A percentile compares a stretch with the other conserved stretches of the same genome.
These are phyloP conservation scores for Malurus leucopterus DNA, from an alignment of 2,797 vertebrate genomes.

Conservation along the genomic window DNA sequence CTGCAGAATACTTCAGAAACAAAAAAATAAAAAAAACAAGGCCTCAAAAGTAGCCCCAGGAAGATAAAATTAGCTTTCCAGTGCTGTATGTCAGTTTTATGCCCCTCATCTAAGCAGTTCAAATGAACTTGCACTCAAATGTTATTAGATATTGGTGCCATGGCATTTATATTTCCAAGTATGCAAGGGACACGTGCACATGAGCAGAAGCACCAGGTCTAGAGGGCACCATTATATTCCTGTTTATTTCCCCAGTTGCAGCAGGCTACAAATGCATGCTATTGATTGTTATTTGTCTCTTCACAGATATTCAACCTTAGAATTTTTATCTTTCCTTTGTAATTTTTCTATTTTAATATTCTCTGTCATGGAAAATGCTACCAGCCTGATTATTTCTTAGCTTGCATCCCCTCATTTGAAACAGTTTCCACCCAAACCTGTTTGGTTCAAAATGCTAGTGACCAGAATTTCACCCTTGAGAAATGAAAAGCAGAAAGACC, in stretches of 20 bases:
- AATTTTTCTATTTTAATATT: conserved; percentile 18
- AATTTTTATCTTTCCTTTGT: conserved; percentile 17
- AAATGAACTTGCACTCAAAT: conserved; percentile 31
- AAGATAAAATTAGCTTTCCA: conserved; percentile 28
- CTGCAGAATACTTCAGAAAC: not conserved
- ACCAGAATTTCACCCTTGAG: not conserved
- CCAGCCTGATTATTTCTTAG: not conserved
- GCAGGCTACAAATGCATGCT: not conserved
- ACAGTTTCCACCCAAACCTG: not conserved
- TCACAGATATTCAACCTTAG: not conserved
- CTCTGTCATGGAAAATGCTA: not conserved
- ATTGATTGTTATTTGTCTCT: conserved; percentile 33
- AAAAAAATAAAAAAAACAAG: not conserved
- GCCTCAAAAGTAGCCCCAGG: not conserved
- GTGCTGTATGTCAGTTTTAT: conserved; percentile 3
- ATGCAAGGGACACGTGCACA: not conserved
- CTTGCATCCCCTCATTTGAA: not conserved
- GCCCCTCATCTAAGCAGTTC: not conserved
- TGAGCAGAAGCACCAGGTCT: conserved; percentile 24
- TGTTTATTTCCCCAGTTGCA: conserved; percentile 30
- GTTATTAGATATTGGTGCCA: conserved; percentile 24
- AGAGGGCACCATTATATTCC: conserved; percentile 28
- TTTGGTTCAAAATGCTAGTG: not conserved
- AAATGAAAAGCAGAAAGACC: not conserved
- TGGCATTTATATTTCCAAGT: conserved; percentile 35